Conservation (phyloP, 2,113 vertebrate genomes). For the Silurus meridionalis region DNA sequence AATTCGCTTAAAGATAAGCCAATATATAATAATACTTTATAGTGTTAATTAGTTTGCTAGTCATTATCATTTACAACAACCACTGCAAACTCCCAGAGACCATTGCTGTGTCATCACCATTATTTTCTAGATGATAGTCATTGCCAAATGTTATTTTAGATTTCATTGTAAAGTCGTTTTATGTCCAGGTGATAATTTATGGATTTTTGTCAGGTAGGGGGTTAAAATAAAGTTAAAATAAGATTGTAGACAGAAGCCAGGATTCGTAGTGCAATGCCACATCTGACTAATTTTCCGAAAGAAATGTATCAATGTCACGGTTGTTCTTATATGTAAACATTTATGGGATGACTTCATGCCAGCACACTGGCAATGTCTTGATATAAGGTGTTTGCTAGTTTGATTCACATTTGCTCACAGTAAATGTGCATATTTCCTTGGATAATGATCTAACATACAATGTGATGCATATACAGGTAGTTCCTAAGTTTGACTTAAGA, state of each 20-base stretch:
- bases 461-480: neutral
- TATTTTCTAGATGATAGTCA: neutral
- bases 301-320: neutral
- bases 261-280: neutral
- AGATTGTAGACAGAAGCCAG: neutral
- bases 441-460: neutral
- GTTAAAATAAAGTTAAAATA: neutral
- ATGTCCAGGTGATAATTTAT: neutral
- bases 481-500: too few species aligned
- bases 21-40: neutral
- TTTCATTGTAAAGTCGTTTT: neutral
- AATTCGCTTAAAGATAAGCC: neutral
- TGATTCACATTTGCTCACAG: neutral
- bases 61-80: neutral
- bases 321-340: conserved; percentile 6
- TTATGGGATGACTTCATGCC: neutral
- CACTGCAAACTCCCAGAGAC: neutral
- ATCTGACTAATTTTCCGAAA: neutral
- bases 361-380: neutral
- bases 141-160: neutral
- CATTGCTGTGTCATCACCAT: neutral
- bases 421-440: neutral
- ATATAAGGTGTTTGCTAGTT: neutral
- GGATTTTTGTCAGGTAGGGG: neutral
- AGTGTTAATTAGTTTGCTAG: neutral